Evolutionary conservation across 2,888 invertebrate species (phyloP), one percentile per base, ranked within the genome.

Genomic region (Scaptomyza tumidula): DNA sequence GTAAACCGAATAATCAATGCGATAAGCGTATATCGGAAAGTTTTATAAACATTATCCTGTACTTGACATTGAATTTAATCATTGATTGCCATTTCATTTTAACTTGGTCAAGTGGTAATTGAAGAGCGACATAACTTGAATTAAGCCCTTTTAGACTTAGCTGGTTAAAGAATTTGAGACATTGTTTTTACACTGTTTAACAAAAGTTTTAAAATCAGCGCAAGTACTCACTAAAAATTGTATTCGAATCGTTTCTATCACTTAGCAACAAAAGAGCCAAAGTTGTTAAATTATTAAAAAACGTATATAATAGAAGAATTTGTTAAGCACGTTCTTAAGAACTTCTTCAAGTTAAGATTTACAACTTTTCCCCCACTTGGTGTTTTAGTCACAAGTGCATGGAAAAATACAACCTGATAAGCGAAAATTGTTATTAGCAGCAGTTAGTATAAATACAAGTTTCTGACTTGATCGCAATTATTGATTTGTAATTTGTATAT

Each of bases 401-500:
- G 61, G 52, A 48, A 48, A 19, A 43, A 41, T 10, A 46, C 55
- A 11, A 55, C 19, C 44, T 66, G 65, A 66, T 66, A 66, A 66
- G 49, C 44, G 24, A 55, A 41, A 55, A 62, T 64, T 45, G 10
- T 41, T 16, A 16, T 41, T 39, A 16, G 39, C 16, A 9, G 39
- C 39, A 39, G 10, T 16, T 41, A 24, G 24, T 24, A 24, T 24
- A 24, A 24, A 24, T 24, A 29, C 7, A 29, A 7, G 29, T 29
- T 39, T 14, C 29, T 48, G 54, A 55, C 31, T 54, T 44, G 31
- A 50, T 33, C 33, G 41, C 13, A 55, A 39, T 53, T 43, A 33
- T 39, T 41, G 27, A 39, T 39, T 39, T 39, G 27, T 39, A 59
- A 46, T 19, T 19, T 19, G 19, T 19, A 19, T 19, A 19, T 41